A percentile compares a stretch with the other conserved stretches of the same genome.
Conservation (phyloP, 2,888 invertebrate species). For the Pollenia amentaria region DNA sequence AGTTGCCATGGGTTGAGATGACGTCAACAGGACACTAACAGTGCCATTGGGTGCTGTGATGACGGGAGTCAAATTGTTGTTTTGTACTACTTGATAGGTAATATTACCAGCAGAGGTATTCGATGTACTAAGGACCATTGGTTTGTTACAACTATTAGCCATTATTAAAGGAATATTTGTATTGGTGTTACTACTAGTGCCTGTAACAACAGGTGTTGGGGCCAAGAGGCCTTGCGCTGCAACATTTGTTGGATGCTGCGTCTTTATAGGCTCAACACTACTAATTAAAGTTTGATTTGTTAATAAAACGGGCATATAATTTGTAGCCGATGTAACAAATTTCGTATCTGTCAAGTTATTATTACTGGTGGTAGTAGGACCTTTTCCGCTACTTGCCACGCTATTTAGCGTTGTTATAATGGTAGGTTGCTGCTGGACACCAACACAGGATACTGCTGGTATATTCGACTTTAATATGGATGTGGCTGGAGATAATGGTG, state of each 20-base stretch:
- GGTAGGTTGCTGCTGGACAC: constrained; percentile 26
- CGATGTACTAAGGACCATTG: constrained; percentile 43
- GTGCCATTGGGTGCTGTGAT: constrained; percentile 65
- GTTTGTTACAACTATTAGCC: constrained; percentile 35
- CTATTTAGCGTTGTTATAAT: constrained; percentile 30
- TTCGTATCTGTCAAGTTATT: constrained; percentile 52
- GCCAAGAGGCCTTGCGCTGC: constrained; percentile 12
- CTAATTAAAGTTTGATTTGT: constrained; percentile 70
- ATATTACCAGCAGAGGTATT: constrained; percentile 45
- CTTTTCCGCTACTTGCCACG: not conserved
- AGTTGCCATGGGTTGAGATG: constrained; percentile 56
- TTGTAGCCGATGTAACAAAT: constrained; percentile 53
- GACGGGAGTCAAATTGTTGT: constrained; percentile 49
- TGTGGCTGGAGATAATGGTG: constrained; percentile 48
- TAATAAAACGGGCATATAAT: constrained; percentile 66
- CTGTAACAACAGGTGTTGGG: constrained; percentile 33
- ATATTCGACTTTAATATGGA: constrained; percentile 56
- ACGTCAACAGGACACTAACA: constrained; percentile 65
- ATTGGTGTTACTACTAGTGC: not conserved
- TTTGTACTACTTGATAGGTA: constrained; percentile 68
- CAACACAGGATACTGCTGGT: constrained; percentile 29
- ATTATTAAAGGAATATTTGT: constrained; percentile 35
- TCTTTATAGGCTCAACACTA: constrained; percentile 57
- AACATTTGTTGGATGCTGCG: constrained; percentile 34
- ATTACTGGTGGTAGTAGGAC: not conserved